A percentile compares a stretch with the other conserved stretches of the same genome.
phyloP scores from a whole-genome alignment of 2,888 invertebrate genomes.

The Rhagium mordax region DNA sequence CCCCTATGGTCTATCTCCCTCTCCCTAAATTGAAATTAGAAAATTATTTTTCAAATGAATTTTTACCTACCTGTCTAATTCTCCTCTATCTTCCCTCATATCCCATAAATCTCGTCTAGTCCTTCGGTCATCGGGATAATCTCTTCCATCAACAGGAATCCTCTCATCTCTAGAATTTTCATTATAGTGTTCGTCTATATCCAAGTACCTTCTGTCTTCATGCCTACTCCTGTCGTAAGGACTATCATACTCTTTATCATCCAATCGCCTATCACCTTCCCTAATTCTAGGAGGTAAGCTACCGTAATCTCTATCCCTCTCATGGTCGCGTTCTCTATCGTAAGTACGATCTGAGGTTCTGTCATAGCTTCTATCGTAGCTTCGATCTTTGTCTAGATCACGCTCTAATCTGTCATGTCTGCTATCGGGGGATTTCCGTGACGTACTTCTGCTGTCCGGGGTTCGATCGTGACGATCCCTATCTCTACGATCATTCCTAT shows the following conservation, averaged over 20 bases:
- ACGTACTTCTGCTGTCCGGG: conserved; percentile 34
- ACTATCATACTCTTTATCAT: conserved; percentile 68
- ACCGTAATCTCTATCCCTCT: conserved; percentile 63
- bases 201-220: conserved; percentile 69
- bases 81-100: conserved; percentile 61
- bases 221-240: conserved; percentile 69
- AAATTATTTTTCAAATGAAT: neutral
- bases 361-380: conserved; percentile 61
- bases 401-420: conserved; percentile 46
- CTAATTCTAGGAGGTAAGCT: conserved; percentile 59
- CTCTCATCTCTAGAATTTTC: conserved; percentile 64
- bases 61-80: conserved; percentile 57
- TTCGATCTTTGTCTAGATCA: conserved; percentile 56
- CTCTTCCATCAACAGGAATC: conserved; percentile 57
- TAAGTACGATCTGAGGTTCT: conserved; percentile 60
- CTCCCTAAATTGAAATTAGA: conserved; percentile 39
- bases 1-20: conserved; percentile 63
- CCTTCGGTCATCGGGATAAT: conserved; percentile 66
- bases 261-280: conserved; percentile 62
- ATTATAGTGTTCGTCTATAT: conserved; percentile 65
- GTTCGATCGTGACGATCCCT: conserved; percentile 60
- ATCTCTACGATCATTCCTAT: conserved; percentile 60
- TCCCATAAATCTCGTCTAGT: conserved; percentile 66
- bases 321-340: conserved; percentile 53
- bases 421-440: conserved; percentile 55